Base-by-base conservation (phyloP, 92 coral and sea anemone species). In the Montipora capitata region DNA sequence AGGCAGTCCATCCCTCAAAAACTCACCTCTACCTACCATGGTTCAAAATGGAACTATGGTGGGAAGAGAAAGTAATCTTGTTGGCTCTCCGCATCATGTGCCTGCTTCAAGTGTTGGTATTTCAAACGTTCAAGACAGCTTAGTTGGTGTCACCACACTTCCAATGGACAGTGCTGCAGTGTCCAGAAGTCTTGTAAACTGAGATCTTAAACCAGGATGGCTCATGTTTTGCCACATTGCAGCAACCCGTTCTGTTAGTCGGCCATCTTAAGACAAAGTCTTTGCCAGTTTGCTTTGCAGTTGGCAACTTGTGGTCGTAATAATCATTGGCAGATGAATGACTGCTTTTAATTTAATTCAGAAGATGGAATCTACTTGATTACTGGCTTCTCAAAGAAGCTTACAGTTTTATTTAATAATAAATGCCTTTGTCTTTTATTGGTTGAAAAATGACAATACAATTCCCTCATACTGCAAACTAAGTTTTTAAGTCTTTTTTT, bases 1-100 rank as follows among this genome's bases (percentile, higher is more conserved):
- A 44, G 87, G 89, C 16, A 95, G 98, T 68, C 98, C 98, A 1
- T 80, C 88, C 4, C 79, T 95, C 9, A 96, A 95, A 67, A 90
- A 88, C 69, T 95, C 98, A 1, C 98, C 96, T 3, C 77, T 95
- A 14, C 98, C 98, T 3, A 95, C 96, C 59, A 94, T 95, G 98
- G 96, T 90, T 7, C 98, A 95, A 64, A 95, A 95, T 88, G 98
- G 98, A 8, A 76, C 73, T 40, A 76, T 92, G 63, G 72, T 74
- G 4, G 38, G 88, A 35, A 93, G 94, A 14, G 96, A 94, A 51
- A 70, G 77, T 48, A 85, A 27, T 65, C 82, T 83, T 72, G 87
- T 73, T 6, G 61, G 78, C 18, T 83, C 87, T 3, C 87, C 79
- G 0, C 87, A 83, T 27, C 87, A 83, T 39, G 12, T 58, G 43